Base-by-base conservation (phyloP, 2,797 vertebrate species). In the Rousettus madagascariensis region DNA sequence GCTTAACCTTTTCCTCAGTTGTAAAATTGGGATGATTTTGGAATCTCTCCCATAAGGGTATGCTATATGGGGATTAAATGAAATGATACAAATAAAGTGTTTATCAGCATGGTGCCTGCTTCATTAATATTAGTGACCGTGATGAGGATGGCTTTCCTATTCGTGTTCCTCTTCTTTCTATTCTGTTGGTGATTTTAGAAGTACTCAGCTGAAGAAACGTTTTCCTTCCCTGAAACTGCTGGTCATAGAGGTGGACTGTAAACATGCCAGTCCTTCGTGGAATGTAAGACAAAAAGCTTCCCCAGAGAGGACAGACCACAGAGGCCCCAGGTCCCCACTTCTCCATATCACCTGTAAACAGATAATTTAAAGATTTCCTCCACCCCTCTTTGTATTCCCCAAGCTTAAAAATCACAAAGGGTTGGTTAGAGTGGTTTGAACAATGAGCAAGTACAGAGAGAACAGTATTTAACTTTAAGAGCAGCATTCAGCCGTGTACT, bases 391-490 rank as follows among this genome's bases (percentile, higher is more conserved):
- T 69, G 8, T 87, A n/a, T 85, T 88, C 53, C 51, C 55, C 43
- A 57, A 66, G 28, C 57, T 94, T 93, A 57, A 95, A 94, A 91
- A 57, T 90, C 61, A 51, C 38, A 66, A 71, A 90, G 51, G 41
- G 24, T 83, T 94, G 71, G 15, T 91, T 82, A n/a, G 71, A 80
- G 90, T 71, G 69, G 43, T 86, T 93, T 83, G 71, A 95, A 77
- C 68, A 86, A 33, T 69, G 71, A 96, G 78, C 69, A 79, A 59
- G 53, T 80, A 26, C 95, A 78, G 82, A 91, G 41, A 55, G n/a
- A 86, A 68, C 11, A 9, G 89, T 92, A 22, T 96, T 97, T 97
- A 93, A 95, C 94, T 91, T 94, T 92, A 84, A 95, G 80, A 89
- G 93, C 61, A 68, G 75, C 80, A 65, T 65, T 96, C 89, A 96